Percentiles rank a stretch among this genome's conserved stretches.
These are phyloP conservation scores for Ephestia elutella DNA, from an alignment of 1,140 invertebrate species.

Conservation along the genomic window DNA sequence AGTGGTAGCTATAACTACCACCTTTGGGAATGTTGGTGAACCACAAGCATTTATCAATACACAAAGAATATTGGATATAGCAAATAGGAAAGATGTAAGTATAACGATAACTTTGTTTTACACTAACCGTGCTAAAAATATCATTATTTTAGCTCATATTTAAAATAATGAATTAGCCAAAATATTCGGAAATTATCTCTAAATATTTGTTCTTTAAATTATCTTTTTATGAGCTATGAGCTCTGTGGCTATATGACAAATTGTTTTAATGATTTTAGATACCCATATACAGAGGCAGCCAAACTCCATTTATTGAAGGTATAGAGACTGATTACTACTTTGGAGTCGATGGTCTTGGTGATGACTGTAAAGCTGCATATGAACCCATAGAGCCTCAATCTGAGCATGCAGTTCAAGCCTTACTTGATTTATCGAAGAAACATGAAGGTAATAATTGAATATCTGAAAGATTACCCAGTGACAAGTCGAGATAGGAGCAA, in stretches of 20 bases:
- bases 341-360: slow-evolving; percentile 48
- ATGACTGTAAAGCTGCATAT: slow-evolving; percentile 38
- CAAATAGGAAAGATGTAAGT: slow-evolving; percentile 41
- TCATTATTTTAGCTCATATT: too few species aligned
- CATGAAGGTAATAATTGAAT: slow-evolving; percentile 40
- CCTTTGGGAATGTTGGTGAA: slow-evolving; percentile 45
- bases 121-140: too few species aligned
- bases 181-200: too few species aligned
- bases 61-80: slow-evolving; percentile 42
- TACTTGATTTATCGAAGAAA: slow-evolving; percentile 45
- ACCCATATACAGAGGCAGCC: slow-evolving; percentile 43
- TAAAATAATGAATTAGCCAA: too few species aligned
- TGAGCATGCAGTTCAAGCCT: slow-evolving; percentile 30
- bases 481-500: too few species aligned
- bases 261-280: too few species aligned
- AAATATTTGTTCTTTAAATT: too few species aligned
- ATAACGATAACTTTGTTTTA: not conserved
- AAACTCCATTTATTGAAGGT: slow-evolving; percentile 23
- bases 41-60: slow-evolving; percentile 40
- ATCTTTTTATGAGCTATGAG: too few species aligned
- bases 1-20: slow-evolving; percentile 44
- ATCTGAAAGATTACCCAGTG: too few species aligned
- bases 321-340: slow-evolving; percentile 38
- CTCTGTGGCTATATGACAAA: too few species aligned
- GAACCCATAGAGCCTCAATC: slow-evolving; percentile 25